Evolutionary conservation across 1,140 invertebrate species (phyloP).

Genomic region (Heliothis subflexa): DNA sequence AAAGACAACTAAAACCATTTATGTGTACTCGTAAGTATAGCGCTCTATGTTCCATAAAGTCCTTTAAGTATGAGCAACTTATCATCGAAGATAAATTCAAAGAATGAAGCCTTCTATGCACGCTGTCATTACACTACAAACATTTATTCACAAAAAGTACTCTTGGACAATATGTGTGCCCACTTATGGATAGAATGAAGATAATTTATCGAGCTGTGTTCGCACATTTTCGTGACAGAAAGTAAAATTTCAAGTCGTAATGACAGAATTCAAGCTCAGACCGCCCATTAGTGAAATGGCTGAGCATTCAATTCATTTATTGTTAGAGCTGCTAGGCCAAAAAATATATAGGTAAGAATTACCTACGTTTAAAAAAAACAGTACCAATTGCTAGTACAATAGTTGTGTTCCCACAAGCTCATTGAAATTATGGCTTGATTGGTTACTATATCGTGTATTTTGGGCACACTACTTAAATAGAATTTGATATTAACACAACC

Average conservation of each 20-base stretch:
- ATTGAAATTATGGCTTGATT: no score
- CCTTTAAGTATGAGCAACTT: no score
- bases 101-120: no score
- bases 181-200: not conserved
- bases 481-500: no score
- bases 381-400: not conserved
- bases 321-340: constrained; percentile 24
- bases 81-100: no score
- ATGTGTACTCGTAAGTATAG: no score
- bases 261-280: constrained; percentile 56
- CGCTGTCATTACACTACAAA: no score
- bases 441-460: not conserved
- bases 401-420: not conserved
- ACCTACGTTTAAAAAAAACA: not conserved
- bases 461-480: not conserved
- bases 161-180: not conserved
- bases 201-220: constrained; percentile 38
- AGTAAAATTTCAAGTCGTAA: constrained; percentile 55
- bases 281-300: constrained; percentile 54
- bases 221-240: constrained; percentile 54
- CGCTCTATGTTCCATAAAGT: no score
- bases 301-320: constrained; percentile 54
- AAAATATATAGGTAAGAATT: not conserved
- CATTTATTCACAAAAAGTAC: no score
- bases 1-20: no score